Conservation (phyloP, 2,888 invertebrate species). For the Epistrophe grossulariae region DNA sequence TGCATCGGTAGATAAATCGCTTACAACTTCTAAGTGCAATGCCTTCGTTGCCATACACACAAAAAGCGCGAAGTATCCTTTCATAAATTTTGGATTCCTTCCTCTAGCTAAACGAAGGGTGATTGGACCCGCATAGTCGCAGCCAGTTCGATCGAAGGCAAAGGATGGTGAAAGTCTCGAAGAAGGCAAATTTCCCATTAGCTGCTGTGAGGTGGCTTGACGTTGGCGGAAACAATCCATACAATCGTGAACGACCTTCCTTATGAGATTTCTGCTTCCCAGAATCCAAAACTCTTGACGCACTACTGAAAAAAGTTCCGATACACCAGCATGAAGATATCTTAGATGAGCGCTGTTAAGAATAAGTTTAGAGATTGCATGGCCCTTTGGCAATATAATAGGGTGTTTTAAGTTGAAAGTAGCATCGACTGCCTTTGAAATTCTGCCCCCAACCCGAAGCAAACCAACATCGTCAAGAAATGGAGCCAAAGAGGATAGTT, state of each 20-base stretch:
- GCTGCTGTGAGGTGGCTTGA: neutral
- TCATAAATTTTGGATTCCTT: neutral
- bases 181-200: neutral
- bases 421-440: slow-evolving; percentile 4
- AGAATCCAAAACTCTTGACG: slow-evolving; percentile 9
- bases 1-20: neutral
- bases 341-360: neutral
- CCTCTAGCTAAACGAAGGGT: slow-evolving; percentile 1
- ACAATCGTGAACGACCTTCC: neutral
- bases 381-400: neutral
- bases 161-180: neutral
- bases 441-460: slow-evolving; percentile 17
- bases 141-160: neutral
- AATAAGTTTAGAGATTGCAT: neutral
- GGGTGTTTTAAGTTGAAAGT: neutral
- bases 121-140: slow-evolving; percentile 22
- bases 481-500: slow-evolving; percentile 16
- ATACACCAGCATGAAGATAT: neutral
- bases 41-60: slow-evolving; percentile 22
- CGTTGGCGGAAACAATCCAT: slow-evolving; percentile 1
- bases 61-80: slow-evolving; percentile 10
- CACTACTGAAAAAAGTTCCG: neutral
- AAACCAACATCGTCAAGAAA: slow-evolving; percentile 20
- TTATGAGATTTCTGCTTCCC: neutral
- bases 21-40: neutral